Percentiles rank a stretch among this genome's conserved stretches.
Evolutionary conservation across 2,888 invertebrate species (phyloP).

Genomic region (Cetonia aurata): DNA sequence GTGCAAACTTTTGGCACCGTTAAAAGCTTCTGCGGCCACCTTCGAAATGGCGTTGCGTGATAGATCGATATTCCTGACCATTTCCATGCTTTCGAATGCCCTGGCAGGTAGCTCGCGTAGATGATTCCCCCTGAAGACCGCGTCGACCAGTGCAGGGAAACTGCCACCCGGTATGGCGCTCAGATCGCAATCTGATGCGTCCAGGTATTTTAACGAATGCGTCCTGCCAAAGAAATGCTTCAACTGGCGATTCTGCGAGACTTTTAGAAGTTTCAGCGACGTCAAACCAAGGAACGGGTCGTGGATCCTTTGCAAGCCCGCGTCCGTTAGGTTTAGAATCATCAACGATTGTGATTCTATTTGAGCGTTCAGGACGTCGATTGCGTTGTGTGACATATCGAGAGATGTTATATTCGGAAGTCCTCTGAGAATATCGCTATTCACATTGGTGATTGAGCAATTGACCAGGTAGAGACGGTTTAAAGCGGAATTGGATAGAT

Average conservation of each 20-base stretch:
- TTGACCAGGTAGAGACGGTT: conserved; percentile 72
- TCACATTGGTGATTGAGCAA: conserved; percentile 71
- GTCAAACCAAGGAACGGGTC: conserved; percentile 72
- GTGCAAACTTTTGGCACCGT: conserved; percentile 70
- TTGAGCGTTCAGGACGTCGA: conserved; percentile 48
- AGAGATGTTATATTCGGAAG: conserved; percentile 44
- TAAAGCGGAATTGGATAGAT: conserved; percentile 72
- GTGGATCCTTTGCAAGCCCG: conserved; percentile 69
- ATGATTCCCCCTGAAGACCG: conserved; percentile 75
- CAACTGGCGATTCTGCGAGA: conserved; percentile 74
- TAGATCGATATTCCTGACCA: conserved; percentile 74
- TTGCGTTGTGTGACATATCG: conserved; percentile 48
- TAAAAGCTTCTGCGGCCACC: conserved; percentile 74
- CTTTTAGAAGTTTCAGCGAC: conserved; percentile 71
- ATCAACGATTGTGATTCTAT: conserved; percentile 57
- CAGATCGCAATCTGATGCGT: conserved; percentile 74
- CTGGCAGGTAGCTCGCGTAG: conserved; percentile 71
- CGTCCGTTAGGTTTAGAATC: conserved; percentile 72
- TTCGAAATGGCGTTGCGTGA: conserved; percentile 76
- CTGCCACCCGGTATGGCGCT: conserved; percentile 73
- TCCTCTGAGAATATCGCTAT: conserved; percentile 41
- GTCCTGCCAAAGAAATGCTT: conserved; percentile 67
- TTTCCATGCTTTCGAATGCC: conserved; percentile 74
- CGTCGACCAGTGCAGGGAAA: conserved; percentile 72
- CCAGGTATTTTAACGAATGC: conserved; percentile 70